Evolutionary conservation across 2,888 invertebrate genomes (phyloP), one percentile per base, ranked within the genome.

Genomic region (Drosophila paramelanica): DNA sequence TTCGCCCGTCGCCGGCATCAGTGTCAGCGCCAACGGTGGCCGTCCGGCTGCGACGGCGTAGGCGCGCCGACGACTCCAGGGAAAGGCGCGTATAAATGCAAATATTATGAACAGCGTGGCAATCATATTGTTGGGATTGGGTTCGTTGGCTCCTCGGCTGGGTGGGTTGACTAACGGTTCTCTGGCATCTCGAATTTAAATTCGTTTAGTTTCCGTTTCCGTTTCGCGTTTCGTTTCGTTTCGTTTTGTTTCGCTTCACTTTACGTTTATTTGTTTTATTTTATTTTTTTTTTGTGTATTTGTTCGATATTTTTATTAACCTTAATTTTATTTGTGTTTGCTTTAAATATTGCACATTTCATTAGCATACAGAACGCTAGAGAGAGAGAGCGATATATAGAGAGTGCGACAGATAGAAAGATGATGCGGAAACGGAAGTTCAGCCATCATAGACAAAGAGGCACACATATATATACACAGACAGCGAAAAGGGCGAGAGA

Each of bases 91-190:
- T 82, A 92, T 89, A 89, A 92, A 91, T 89, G 92, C 91, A 87
- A 92, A 92, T 67, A 92, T 89, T 70, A 92, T 91, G 78, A 92
- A 92, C 72, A 92, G 83, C 68, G 92, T 92, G 84, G 92, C 92
- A 89, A 92, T 92, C 92, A 92, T 90, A 45, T 56, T 31, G 10
- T 20, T 5, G 39, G 3, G 13, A 13, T 8, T 13, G 53, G 10
- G 5, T 38, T 49, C 42, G 56, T 39, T 72, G 17, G 38, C 31
- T 39, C 14, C 31, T 49, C 20, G 11, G n/a, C 23, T 51, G 42
- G 39, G 50, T 50, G 43, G 49, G 43, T 42, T 36, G 36, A 13
- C 25, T 52, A 56, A 38, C 46, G 41, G 4, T 47, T 33, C 25
- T 42, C 23, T 46, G 36, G 49, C 41, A 49, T 67, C 41, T 39